Conservation (phyloP, 2,113 vertebrate species). For the Calyptomena viridis region DNA sequence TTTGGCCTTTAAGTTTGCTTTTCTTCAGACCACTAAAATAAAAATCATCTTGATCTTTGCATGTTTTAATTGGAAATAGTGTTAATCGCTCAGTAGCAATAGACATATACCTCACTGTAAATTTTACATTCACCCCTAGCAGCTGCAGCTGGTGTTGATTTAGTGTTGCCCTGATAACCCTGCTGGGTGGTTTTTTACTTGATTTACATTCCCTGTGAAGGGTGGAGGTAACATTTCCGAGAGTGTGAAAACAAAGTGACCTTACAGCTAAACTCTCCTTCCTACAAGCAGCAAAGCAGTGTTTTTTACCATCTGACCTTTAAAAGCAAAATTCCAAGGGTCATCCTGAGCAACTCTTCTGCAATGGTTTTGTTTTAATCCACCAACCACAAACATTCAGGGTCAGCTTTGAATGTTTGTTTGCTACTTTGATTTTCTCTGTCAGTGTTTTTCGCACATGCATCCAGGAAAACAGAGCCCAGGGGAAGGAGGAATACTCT, state of each 20-base stretch:
- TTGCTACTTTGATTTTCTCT: neutral
- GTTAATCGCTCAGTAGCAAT: neutral
- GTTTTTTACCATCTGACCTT: neutral
- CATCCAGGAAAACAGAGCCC: neutral
- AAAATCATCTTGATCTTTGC: neutral
- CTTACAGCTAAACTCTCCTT: conserved; percentile 30
- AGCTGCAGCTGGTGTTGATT: conserved; percentile 57
- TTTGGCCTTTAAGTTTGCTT: neutral
- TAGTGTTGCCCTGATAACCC: conserved; percentile 60
- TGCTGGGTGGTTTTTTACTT: conserved; percentile 51
- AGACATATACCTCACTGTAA: conserved; percentile 37
- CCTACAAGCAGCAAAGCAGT: neutral
- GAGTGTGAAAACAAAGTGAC: conserved; percentile 52
- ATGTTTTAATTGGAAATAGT: conserved; percentile 35
- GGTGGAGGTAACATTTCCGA: conserved; percentile 41
- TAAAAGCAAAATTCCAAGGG: neutral
- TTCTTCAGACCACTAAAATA: neutral
- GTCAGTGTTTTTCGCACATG: accelerated
- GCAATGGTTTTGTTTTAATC: neutral
- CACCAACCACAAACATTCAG: neutral
- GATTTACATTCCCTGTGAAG: conserved; percentile 55
- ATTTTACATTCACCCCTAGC: conserved; percentile 30
- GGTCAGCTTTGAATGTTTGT: neutral
- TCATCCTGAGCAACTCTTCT: neutral
- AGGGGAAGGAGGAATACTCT: neutral